Percentiles rank a stretch among this genome's conserved stretches.
These are phyloP conservation scores for Aegypius monachus DNA, from an alignment of 2,113 vertebrate species.

Conservation along the genomic window DNA sequence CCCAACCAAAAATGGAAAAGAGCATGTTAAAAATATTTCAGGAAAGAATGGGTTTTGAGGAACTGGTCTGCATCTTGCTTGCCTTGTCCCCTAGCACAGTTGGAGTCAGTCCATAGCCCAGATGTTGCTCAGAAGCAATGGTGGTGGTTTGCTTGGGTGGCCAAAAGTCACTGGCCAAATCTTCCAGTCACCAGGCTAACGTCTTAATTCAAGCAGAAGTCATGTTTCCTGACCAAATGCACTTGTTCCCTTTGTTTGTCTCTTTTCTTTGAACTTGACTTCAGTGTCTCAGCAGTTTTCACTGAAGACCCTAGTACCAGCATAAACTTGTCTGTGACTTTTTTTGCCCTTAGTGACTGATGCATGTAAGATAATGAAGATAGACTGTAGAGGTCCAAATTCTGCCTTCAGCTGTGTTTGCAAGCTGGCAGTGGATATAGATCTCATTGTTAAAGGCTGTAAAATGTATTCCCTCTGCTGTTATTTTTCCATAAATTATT, in stretches of 20 bases:
- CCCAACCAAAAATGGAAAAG: background rate
- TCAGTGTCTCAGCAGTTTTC: slow-evolving; percentile 27
- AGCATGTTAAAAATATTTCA: background rate
- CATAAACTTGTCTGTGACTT: background rate
- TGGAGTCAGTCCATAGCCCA: background rate
- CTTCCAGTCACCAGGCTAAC: background rate
- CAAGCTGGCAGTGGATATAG: background rate
- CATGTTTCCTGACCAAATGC: slow-evolving; percentile 22
- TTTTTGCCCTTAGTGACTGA: background rate
- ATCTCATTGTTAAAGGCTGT: background rate
- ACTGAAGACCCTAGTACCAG: background rate
- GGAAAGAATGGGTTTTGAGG: background rate
- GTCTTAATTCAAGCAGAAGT: background rate
- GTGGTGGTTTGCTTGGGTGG: background rate
- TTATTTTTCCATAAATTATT: background rate
- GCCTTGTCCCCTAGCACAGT: background rate
- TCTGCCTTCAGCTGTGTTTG: background rate
- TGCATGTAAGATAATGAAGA: background rate
- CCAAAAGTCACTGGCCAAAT: background rate
- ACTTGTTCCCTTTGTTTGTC: slow-evolving; percentile 11
- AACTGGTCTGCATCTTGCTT: background rate
- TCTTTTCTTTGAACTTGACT: slow-evolving; percentile 49
- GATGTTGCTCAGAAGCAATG: background rate
- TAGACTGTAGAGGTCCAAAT: background rate
- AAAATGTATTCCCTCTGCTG: background rate